Conservation (phyloP, 2,888 invertebrate genomes). For the Epiblema foenella region DNA sequence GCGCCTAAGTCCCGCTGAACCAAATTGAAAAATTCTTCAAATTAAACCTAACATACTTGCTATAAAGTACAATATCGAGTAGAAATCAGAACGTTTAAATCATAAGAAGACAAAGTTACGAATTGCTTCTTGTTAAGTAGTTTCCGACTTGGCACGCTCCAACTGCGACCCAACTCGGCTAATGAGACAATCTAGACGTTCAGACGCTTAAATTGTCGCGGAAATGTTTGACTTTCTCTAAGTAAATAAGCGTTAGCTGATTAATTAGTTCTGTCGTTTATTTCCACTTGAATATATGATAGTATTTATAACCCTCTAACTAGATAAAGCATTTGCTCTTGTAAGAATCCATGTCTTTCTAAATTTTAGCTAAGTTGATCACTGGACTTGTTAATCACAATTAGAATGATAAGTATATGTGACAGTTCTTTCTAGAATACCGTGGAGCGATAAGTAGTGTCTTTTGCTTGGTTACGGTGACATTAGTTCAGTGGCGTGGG, state of each 20-base stretch:
- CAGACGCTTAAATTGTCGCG: slow-evolving; percentile 38
- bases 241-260: slow-evolving; percentile 39
- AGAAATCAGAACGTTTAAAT: slow-evolving; percentile 29
- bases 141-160: slow-evolving; percentile 36
- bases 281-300: not conserved
- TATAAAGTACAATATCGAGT: slow-evolving; percentile 8
- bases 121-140: slow-evolving; percentile 40
- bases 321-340: not conserved
- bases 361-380: not conserved
- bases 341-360: not conserved
- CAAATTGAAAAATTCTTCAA: not conserved
- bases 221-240: slow-evolving; percentile 36
- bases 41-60: not conserved
- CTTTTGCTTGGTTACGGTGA: no score
- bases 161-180: slow-evolving; percentile 18
- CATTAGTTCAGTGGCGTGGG: no score
- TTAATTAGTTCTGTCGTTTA: slow-evolving; percentile 32
- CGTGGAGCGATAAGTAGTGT: no score
- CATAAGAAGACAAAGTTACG: slow-evolving; percentile 38
- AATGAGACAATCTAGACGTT: slow-evolving; percentile 37
- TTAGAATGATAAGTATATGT: no score
- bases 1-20: not conserved
- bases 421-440: no score
- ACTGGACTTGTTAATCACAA: not conserved
- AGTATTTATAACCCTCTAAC: not conserved